Evolutionary conservation across 1,140 invertebrate genomes (phyloP), one percentile per base, ranked within the genome.

Genomic region (Leptestheria dahalacensis): DNA sequence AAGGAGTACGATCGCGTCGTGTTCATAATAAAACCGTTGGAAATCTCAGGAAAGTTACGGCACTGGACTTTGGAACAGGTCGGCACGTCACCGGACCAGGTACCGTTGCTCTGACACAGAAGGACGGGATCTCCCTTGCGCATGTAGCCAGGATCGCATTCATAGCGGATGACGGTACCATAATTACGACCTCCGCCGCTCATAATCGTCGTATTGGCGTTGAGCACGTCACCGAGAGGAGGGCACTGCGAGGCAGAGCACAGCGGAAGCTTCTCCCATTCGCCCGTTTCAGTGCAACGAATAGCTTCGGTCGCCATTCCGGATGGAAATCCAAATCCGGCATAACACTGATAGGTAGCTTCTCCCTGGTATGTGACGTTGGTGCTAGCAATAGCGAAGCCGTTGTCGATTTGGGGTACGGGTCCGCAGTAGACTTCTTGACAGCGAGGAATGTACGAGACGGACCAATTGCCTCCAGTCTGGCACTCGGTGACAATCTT

Each of bases 361-460:
- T 91, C 77, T 12, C 92, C 93, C 62, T 82, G 80, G 66, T 91
- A 97, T 0, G 92, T 96, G 2, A 97, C 92, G 70, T 96, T 97
- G 0, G 88, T 86, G 1, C 92, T 91, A 51, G 86, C 88, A 68
- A 94, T 92, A 0, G 92, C 95, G 70, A 95, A 96, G 50, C 93
- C 93, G 70, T 96, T 97, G 66, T 94, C 89, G 60, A 97, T 97
- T 77, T 96, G 92, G 59, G 93, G 93, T 24, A 97, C 92, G 29
- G 92, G 91, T 56, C 91, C 91, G 72, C 93, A 97, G 69, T 97
- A 97, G 18, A 95, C 88, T 77, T 94, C 91, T 82, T 97, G 93
- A 74, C 93, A 97, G 69, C 85, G 85, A 3, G 93, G 92, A 68
- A 97, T 92, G 68, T 91, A 91, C 33, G 81, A 84, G 23, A 88